These are phyloP conservation scores for Pseudomyrmex flavicornis DNA, from an alignment of 1,140 invertebrate species.

Conservation along the genomic window DNA sequence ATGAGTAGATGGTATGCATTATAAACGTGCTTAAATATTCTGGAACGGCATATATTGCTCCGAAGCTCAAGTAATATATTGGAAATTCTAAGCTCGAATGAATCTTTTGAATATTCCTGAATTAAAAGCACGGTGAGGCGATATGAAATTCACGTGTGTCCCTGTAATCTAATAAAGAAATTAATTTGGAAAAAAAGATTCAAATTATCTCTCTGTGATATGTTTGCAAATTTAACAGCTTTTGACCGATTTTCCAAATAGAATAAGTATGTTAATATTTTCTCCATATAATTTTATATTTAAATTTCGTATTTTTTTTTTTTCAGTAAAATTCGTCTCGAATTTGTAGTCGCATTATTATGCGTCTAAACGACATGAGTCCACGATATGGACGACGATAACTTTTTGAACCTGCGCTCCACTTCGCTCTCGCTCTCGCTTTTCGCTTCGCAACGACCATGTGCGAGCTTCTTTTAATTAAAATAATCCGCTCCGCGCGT, in stretches of 20 bases:
- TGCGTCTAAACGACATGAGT: too few relatives aligned
- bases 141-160: not conserved
- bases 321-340: too few relatives aligned
- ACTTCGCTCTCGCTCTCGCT: too few relatives aligned
- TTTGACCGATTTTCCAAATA: too few relatives aligned
- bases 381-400: too few relatives aligned
- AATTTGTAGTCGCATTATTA: too few relatives aligned
- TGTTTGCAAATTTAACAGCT: too few relatives aligned
- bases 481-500: conserved; percentile 67
- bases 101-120: conserved; percentile 54
- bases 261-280: too few relatives aligned
- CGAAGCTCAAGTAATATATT: conserved; percentile 61
- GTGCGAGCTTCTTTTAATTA: conserved; percentile 70
- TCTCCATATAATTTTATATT: too few relatives aligned
- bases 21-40: conserved; percentile 65
- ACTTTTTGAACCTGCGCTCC: too few relatives aligned
- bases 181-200: not conserved
- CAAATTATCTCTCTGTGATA: too few relatives aligned
- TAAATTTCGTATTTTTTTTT: too few relatives aligned
- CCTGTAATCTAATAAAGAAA: not conserved
- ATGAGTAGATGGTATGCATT: conserved; percentile 65
- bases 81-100: conserved; percentile 46
- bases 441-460: conserved; percentile 20
- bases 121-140: conserved; percentile 7
- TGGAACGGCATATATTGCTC: conserved; percentile 66